These are phyloP conservation scores for Macaca nemestrina DNA, from an alignment of 2,113 vertebrate species.

Conservation along the genomic window DNA sequence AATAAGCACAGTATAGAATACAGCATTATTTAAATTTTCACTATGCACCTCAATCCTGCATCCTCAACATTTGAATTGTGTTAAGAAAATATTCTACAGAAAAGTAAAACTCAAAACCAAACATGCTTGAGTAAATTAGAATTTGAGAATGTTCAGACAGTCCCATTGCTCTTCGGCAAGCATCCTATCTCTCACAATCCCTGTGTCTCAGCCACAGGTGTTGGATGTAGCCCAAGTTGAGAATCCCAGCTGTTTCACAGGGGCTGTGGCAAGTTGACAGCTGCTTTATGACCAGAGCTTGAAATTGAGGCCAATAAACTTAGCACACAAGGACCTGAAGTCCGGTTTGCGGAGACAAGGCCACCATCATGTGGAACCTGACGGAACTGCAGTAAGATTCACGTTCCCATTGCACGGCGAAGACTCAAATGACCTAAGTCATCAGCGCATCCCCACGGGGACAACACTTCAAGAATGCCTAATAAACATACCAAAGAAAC, in stretches of 20 bases:
- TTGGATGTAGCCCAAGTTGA: not conserved
- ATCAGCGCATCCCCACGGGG: rapidly evolving
- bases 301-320: not conserved
- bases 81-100: not conserved
- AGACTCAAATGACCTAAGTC: not conserved
- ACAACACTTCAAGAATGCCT: too few relatives aligned
- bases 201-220: not conserved
- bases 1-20: not conserved
- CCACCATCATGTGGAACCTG: constrained; percentile 74
- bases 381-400: constrained; percentile 64
- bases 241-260: not conserved
- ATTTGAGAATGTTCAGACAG: not conserved
- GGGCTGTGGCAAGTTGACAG: not conserved
- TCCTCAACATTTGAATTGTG: not conserved
- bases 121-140: not conserved
- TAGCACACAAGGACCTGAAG: not conserved
- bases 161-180: not conserved
- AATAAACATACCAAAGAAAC: not conserved
- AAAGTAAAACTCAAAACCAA: constrained; percentile 11
- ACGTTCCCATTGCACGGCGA: not conserved
- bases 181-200: rapidly evolving
- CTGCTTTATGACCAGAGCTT: not conserved
- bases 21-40: not conserved
- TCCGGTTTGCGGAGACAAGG: constrained; percentile 69
- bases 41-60: not conserved